Evolutionary conservation across 2,113 vertebrate species (phyloP).

Genomic region (Ailuropoda melanoleuca): DNA sequence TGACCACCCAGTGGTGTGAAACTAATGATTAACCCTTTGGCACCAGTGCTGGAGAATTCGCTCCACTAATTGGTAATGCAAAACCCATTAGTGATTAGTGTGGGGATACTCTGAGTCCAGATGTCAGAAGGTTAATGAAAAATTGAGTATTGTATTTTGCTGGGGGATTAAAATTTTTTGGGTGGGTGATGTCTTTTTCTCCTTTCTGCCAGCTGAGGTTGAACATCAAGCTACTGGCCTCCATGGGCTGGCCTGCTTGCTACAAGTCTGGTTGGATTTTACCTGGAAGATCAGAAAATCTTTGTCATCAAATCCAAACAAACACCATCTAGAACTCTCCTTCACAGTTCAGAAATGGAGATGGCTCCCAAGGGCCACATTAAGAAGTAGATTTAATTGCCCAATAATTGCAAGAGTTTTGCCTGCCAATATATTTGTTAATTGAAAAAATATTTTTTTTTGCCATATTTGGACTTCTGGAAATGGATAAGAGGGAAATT

Average conservation of each 20-base stretch:
- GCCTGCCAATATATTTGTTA: slow-evolving; percentile 82
- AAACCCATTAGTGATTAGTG: slow-evolving; percentile 78
- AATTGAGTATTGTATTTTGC: slow-evolving; percentile 80
- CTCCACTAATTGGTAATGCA: slow-evolving; percentile 77
- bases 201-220: background rate
- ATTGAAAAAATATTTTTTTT: slow-evolving; percentile 79
- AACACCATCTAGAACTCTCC: background rate
- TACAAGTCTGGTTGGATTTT: background rate
- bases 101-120: slow-evolving; percentile 68
- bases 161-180: slow-evolving; percentile 49
- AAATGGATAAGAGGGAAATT: slow-evolving; percentile 81
- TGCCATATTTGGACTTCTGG: slow-evolving; percentile 79
- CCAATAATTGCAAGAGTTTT: slow-evolving; percentile 62
- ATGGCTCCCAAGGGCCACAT: slow-evolving; percentile 27
- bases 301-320: slow-evolving; percentile 19
- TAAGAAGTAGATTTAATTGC: slow-evolving; percentile 55
- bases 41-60: slow-evolving; percentile 65
- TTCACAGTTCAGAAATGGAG: slow-evolving; percentile 47
- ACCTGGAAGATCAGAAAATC: slow-evolving; percentile 32
- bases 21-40: slow-evolving; percentile 83
- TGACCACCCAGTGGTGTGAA: slow-evolving; percentile 77
- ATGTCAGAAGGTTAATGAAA: slow-evolving; percentile 84
- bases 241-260: background rate
- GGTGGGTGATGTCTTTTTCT: slow-evolving; percentile 48
- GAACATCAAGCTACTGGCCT: background rate